Conservation (phyloP, 2,888 invertebrate genomes). For the Rotaria macrura region DNA sequence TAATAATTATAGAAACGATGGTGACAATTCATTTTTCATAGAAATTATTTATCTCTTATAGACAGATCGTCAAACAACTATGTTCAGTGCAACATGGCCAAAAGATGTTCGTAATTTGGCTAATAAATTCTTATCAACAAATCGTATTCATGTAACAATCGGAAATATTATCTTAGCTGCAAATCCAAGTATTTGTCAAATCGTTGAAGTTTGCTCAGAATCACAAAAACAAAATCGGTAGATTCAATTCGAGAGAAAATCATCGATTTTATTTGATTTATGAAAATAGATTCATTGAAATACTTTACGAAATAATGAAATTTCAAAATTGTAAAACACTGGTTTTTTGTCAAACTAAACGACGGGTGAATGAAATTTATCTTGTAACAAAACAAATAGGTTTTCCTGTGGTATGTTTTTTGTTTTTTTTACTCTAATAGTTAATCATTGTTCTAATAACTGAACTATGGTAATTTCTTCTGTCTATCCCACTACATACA, state of each 20-base stretch:
- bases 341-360: constrained; percentile 91
- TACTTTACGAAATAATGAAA: constrained; percentile 13
- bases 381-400: constrained; percentile 62
- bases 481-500: too few relatives aligned
- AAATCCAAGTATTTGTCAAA: constrained; percentile 91
- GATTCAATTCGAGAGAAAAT: not conserved
- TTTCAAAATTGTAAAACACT: constrained; percentile 66
- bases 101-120: constrained; percentile 88
- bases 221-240: constrained; percentile 77
- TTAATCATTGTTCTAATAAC: too few relatives aligned
- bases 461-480: too few relatives aligned
- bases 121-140: constrained; percentile 74
- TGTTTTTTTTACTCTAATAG: too few relatives aligned
- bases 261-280: too few relatives aligned
- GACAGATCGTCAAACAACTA: constrained; percentile 81
- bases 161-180: constrained; percentile 79
- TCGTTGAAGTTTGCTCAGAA: constrained; percentile 85
- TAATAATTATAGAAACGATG: too few relatives aligned
- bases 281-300: constrained; percentile 33
- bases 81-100: constrained; percentile 99
- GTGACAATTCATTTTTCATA: too few relatives aligned
- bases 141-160: constrained; percentile 91
- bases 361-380: constrained; percentile 80
- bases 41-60: constrained; percentile 67
- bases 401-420: constrained; percentile 43